Evolutionary conservation across 2,888 invertebrate genomes (phyloP).

Genomic region (Polydrusus tereticollis): DNA sequence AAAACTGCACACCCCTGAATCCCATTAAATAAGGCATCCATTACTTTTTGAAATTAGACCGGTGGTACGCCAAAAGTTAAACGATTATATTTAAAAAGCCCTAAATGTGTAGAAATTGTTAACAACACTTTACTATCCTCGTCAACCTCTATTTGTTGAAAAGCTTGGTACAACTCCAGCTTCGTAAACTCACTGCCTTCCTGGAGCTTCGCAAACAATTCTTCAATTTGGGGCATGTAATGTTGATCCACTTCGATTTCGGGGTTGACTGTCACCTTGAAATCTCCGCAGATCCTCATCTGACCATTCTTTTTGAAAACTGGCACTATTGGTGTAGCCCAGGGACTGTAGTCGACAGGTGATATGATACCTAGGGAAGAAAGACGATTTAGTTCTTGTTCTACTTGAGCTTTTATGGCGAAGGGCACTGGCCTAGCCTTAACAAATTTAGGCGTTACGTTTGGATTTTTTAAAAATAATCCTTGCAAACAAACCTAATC

Average conservation of each 20-base stretch:
- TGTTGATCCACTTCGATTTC: conserved; percentile 54
- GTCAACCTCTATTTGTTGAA: conserved; percentile 27
- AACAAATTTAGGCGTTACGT: conserved; percentile 29
- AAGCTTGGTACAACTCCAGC: conserved; percentile 25
- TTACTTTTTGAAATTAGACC: conserved; percentile 1
- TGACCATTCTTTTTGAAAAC: conserved; percentile 41
- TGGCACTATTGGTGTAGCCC: conserved; percentile 45
- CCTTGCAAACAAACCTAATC: conserved; percentile 22
- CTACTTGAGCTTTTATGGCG: conserved; percentile 34
- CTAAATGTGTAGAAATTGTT: conserved; percentile 52
- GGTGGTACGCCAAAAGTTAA: conserved; percentile 1
- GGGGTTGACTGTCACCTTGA: conserved; percentile 55
- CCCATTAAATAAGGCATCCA: conserved; percentile 4
- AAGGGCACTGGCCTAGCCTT: conserved; percentile 7
- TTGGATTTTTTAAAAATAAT: conserved; percentile 35
- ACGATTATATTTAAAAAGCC: conserved; percentile 55
- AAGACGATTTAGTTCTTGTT: conserved; percentile 9
- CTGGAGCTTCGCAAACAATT: conserved; percentile 47
- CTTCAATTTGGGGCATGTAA: conserved; percentile 51
- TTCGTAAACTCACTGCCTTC: conserved; percentile 50
- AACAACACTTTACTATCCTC: conserved; percentile 27
- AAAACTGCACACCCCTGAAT: conserved; percentile 53
- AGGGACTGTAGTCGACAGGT: conserved; percentile 31
- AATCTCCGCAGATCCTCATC: conserved; percentile 44
- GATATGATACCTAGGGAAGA: conserved; percentile 37